phyloP scores from a whole-genome alignment of 1,140 invertebrate genomes.

The Lanistes nyassanus region DNA sequence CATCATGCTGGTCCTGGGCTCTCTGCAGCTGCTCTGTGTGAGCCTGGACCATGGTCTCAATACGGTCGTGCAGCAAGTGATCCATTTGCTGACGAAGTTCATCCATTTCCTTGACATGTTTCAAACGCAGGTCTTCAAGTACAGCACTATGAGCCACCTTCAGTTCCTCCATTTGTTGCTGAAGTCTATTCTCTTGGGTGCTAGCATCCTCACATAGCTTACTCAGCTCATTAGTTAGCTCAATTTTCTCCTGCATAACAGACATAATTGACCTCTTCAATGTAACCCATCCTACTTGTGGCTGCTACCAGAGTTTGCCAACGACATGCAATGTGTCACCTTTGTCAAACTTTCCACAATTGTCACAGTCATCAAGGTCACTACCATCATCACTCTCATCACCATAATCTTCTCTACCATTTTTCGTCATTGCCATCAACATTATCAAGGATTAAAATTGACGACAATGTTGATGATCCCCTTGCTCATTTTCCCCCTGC shows the following conservation, averaged over 20 bases:
- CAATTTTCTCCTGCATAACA: conserved; percentile 42
- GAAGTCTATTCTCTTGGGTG: conserved; percentile 21
- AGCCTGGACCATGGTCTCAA: conserved; percentile 41
- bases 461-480: too few relatives aligned
- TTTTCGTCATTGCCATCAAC: too few relatives aligned
- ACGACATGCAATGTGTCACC: too few relatives aligned
- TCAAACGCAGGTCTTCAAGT: conserved; percentile 31
- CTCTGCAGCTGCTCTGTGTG: conserved; percentile 47
- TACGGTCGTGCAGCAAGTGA: conserved; percentile 36
- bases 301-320: too few relatives aligned
- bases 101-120: conserved; percentile 32
- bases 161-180: conserved; percentile 36
- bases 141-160: conserved; percentile 19
- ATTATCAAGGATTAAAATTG: too few relatives aligned
- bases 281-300: not conserved
- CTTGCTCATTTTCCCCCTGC: too few relatives aligned
- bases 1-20: conserved; percentile 44
- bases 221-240: conserved; percentile 40
- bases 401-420: too few relatives aligned
- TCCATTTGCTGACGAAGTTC: conserved; percentile 15
- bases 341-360: too few relatives aligned
- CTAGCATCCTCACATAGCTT: conserved; percentile 40
- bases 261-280: not conserved
- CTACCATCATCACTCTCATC: too few relatives aligned
- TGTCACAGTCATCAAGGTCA: too few relatives aligned